Evolutionary conservation across 2,113 vertebrate genomes (phyloP).

Genomic region (Austrofundulus limnaeus): DNA sequence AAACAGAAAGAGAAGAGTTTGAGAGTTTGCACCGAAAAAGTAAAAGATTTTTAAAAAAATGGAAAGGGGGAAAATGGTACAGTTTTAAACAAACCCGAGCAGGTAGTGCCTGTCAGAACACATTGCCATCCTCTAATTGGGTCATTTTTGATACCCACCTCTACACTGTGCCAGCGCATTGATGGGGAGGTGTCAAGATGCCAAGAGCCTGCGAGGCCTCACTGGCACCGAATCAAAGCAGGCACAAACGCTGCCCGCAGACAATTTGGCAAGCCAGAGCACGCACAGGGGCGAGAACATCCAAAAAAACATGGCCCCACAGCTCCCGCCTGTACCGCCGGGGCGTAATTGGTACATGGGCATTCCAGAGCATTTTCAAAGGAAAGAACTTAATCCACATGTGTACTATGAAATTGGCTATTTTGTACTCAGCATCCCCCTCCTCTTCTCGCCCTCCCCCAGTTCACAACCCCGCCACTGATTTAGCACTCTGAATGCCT

Average conservation of each 20-base stretch:
- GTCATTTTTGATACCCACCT: slow-evolving; percentile 77
- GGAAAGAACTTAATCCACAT: slow-evolving; percentile 80
- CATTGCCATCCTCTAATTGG: slow-evolving; percentile 78
- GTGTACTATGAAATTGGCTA: slow-evolving; percentile 83
- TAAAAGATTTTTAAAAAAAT: slow-evolving; percentile 16
- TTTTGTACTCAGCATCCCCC: slow-evolving; percentile 70
- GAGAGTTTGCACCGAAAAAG: slow-evolving; percentile 4
- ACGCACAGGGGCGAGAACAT: slow-evolving; percentile 66
- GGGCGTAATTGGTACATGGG: slow-evolving; percentile 76
- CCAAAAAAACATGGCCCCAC: slow-evolving; percentile 71
- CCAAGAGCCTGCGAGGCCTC: slow-evolving; percentile 73
- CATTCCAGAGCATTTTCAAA: slow-evolving; percentile 74
- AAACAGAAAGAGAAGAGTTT: slow-evolving; percentile 19
- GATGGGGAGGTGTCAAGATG: slow-evolving; percentile 66
- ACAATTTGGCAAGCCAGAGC: slow-evolving; percentile 71
- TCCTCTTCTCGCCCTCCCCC: slow-evolving; percentile 46
- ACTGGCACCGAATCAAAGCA: slow-evolving; percentile 79
- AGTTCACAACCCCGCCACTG: slow-evolving; percentile 45
- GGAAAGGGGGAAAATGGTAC: slow-evolving; percentile 10
- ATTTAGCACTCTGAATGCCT: slow-evolving; percentile 51
- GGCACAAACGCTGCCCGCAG: slow-evolving; percentile 70
- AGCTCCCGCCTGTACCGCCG: slow-evolving; percentile 62
- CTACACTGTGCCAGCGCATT: slow-evolving; percentile 69
- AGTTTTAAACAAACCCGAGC: slow-evolving; percentile 67
- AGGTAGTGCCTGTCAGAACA: slow-evolving; percentile 79